Percentiles rank a stretch among this genome's conserved stretches.
Evolutionary conservation across 2,113 vertebrate genomes (phyloP).

Genomic region (Solenodon paradoxus): DNA sequence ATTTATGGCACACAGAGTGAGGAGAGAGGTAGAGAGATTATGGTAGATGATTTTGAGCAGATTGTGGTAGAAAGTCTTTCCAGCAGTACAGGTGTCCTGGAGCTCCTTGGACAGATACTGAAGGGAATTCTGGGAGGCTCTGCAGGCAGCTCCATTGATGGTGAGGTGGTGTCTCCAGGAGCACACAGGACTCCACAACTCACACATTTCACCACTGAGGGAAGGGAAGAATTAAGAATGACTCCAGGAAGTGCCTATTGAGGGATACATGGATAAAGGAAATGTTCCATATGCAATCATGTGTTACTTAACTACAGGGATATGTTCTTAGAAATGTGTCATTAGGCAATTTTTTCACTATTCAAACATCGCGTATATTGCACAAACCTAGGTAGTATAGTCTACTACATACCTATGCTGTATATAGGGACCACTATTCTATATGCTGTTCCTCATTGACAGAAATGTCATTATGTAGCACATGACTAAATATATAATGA

Average conservation of each 20-base stretch:
- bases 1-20: neutral
- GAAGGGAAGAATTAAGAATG: neutral
- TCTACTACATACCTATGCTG: neutral
- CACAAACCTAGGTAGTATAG: neutral
- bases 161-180: fast-evolving
- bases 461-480: too few species aligned
- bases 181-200: neutral
- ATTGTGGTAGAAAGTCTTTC: neutral
- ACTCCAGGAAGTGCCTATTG: neutral
- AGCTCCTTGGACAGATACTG: neutral
- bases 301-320: too few species aligned
- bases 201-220: neutral
- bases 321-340: neutral
- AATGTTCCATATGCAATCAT: too few species aligned
- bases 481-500: too few species aligned
- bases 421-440: neutral
- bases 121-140: neutral
- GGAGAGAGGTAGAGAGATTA: neutral
- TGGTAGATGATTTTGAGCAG: neutral
- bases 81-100: neutral
- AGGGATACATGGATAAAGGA: too few species aligned
- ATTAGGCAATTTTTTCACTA: neutral
- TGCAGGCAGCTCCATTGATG: neutral
- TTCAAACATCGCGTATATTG: neutral
- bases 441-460: too few species aligned